Evolutionary conservation across 1,140 invertebrate genomes (phyloP).

Genomic region (Bombus balteatus): DNA sequence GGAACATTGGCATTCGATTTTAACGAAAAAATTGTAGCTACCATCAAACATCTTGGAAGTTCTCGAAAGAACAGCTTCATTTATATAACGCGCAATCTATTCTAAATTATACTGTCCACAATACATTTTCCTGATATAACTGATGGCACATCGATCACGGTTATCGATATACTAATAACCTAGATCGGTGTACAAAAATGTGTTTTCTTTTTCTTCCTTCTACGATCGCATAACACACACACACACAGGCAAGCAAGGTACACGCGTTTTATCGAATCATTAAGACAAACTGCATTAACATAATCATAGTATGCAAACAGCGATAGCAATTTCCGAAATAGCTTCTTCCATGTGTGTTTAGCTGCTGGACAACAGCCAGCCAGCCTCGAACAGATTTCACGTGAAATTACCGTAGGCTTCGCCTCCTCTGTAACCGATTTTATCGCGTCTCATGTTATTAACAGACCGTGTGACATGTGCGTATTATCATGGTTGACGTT

Average conservation of each 20-base stretch:
- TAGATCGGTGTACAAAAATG: constrained; percentile 15
- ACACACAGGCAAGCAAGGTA: not conserved
- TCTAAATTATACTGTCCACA: not conserved
- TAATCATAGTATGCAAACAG: constrained; percentile 43
- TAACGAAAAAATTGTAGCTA: not conserved
- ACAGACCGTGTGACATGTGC: not conserved
- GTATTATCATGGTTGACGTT: constrained; percentile 1
- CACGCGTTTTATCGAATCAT: constrained; percentile 30
- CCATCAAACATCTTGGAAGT: not conserved
- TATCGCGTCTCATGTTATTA: constrained; percentile 16
- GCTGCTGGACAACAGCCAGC: constrained; percentile 36
- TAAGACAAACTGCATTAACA: constrained; percentile 46
- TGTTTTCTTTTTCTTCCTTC: not conserved
- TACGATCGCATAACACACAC: not conserved
- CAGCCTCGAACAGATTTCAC: constrained; percentile 16
- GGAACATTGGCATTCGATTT: not conserved
- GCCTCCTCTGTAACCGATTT: not conserved
- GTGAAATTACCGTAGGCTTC: constrained; percentile 15
- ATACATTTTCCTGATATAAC: not conserved
- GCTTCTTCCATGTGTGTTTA: constrained; percentile 22
- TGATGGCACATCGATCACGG: constrained; percentile 5
- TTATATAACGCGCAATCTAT: not conserved
- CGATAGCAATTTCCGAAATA: constrained; percentile 41
- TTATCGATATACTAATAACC: constrained; percentile 19
- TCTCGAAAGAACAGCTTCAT: not conserved